A percentile compares a stretch with the other conserved stretches of the same genome.
These are phyloP conservation scores for Sarcophaga rosellei DNA, from an alignment of 2,888 invertebrate species.

Conservation along the genomic window DNA sequence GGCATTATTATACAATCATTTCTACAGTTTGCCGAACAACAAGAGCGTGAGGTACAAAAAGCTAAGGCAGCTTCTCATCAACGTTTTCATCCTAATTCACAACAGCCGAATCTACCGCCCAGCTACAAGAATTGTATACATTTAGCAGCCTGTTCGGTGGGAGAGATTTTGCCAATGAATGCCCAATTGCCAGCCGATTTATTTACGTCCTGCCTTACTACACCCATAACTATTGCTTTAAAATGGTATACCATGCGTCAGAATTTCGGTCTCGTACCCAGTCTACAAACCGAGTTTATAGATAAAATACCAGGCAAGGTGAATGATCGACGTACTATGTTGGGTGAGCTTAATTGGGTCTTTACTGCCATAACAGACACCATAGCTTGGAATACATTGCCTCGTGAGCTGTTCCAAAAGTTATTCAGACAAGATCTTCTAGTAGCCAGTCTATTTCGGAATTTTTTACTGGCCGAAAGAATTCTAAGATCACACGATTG, in stretches of 20 bases:
- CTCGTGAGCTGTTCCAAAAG: constrained; percentile 96
- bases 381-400: constrained; percentile 98
- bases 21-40: constrained; percentile 94
- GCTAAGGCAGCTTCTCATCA: constrained; percentile 56
- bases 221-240: constrained; percentile 97
- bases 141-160: constrained; percentile 96
- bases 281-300: constrained; percentile 91
- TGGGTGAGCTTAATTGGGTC: constrained; percentile 99
- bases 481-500: constrained; percentile 98
- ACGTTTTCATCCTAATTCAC: constrained; percentile 60
- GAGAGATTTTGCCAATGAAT: constrained; percentile 97
- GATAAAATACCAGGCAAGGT: constrained; percentile 98
- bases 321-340: constrained; percentile 96
- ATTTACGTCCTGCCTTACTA: constrained; percentile 98
- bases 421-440: constrained; percentile 98
- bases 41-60: constrained; percentile 89
- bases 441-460: constrained; percentile 98
- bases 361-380: constrained; percentile 99
- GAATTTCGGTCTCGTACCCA: constrained; percentile 90
- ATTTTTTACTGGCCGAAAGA: constrained; percentile 97
- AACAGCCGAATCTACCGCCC: constrained; percentile 56
- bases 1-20: constrained; percentile 97
- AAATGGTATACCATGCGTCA: constrained; percentile 95
- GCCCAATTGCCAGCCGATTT: constrained; percentile 98
- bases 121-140: constrained; percentile 96